phyloP scores from a whole-genome alignment of 2,888 invertebrate species.

The Petrolisthes cinctipes region DNA sequence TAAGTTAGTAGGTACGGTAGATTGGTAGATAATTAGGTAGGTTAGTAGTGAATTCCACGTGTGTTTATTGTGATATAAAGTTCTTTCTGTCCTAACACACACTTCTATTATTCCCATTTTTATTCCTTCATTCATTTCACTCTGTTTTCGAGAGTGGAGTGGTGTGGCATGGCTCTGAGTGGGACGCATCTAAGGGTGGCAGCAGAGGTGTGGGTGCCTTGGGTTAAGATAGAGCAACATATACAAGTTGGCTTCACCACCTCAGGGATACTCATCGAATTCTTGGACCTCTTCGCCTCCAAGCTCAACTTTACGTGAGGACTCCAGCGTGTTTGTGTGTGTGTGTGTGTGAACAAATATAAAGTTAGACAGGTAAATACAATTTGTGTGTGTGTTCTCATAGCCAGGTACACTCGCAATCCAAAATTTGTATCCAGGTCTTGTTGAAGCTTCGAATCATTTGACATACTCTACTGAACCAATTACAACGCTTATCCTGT shows the following conservation, averaged over 20 bases:
- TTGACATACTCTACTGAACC: no score
- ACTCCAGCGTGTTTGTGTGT: not conserved
- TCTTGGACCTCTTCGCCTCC: slow-evolving; percentile 26
- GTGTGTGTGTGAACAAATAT: slow-evolving; percentile 17
- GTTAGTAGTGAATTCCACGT: no score
- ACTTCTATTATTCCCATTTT: no score
- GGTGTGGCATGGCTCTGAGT: not conserved
- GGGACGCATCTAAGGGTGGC: slow-evolving; percentile 40
- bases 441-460: no score
- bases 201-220: slow-evolving; percentile 47
- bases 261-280: slow-evolving; percentile 36
- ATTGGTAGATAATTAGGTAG: no score
- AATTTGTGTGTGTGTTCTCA: slow-evolving; percentile 3
- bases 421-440: no score
- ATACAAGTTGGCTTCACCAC: not conserved
- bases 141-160: not conserved
- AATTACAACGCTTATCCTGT: no score
- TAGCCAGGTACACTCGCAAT: no score
- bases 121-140: no score
- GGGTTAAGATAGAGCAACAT: slow-evolving; percentile 33
- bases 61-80: no score
- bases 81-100: no score
- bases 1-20: no score
- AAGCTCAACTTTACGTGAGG: slow-evolving; percentile 50
- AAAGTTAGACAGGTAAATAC: not conserved